A percentile compares a stretch with the other conserved stretches of the same genome.
These are phyloP conservation scores for Dermatemys mawii DNA, from an alignment of 2,113 vertebrate species.

Conservation along the genomic window DNA sequence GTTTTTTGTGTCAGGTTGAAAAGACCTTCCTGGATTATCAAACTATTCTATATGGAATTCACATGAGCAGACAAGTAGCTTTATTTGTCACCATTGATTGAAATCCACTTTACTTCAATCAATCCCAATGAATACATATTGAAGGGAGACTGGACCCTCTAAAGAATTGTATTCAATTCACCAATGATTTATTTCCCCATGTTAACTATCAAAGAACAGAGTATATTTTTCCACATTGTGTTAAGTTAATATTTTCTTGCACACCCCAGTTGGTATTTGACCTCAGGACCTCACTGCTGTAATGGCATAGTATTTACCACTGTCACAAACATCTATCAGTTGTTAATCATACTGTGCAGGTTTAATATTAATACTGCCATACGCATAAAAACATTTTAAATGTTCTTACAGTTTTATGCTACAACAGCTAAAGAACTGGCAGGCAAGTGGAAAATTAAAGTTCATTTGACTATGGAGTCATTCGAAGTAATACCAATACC, in stretches of 20 bases:
- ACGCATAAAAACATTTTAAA: background rate
- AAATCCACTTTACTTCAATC: background rate
- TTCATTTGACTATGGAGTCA: background rate
- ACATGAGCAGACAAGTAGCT: background rate
- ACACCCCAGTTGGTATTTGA: background rate
- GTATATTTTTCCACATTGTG: background rate
- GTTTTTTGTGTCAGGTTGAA: background rate
- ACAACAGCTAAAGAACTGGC: background rate
- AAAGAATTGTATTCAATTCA: background rate
- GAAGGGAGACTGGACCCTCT: background rate
- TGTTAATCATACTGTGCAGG: background rate
- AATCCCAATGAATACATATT: background rate
- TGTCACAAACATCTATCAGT: background rate
- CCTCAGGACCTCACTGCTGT: background rate
- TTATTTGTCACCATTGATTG: background rate
- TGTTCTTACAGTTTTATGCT: background rate
- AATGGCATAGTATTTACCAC: background rate
- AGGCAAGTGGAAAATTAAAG: background rate
- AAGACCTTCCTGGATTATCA: background rate
- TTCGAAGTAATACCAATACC: too few relatives aligned
- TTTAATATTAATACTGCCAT: conserved; percentile 38
- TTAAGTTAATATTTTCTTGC: background rate
- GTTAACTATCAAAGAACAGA: background rate
- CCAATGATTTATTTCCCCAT: background rate
- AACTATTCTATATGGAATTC: background rate